phyloP scores from a whole-genome alignment of 1,140 invertebrate species.

The Lycorma delicatula region DNA sequence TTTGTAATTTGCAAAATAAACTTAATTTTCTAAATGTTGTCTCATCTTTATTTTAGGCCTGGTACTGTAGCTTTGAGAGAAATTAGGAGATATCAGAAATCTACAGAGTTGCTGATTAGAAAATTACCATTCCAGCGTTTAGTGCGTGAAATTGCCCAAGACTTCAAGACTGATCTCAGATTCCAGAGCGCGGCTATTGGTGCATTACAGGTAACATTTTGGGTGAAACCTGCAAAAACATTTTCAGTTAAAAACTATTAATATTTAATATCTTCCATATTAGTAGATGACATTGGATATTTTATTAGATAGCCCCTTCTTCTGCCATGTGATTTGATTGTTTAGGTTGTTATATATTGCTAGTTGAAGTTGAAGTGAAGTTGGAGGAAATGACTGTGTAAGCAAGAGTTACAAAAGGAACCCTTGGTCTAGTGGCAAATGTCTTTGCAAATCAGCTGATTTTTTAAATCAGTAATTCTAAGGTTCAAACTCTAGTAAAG shows the following conservation, averaged over 20 bases:
- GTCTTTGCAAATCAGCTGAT: too few relatives aligned
- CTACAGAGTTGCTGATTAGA: slow-evolving; percentile 75
- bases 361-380: too few relatives aligned
- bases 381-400: too few relatives aligned
- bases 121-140: slow-evolving; percentile 81
- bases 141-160: slow-evolving; percentile 79
- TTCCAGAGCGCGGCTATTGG: slow-evolving; percentile 54
- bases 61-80: slow-evolving; percentile 57
- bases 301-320: too few relatives aligned
- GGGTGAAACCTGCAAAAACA: neutral
- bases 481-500: too few relatives aligned
- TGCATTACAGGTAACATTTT: slow-evolving; percentile 32
- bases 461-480: too few relatives aligned
- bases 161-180: slow-evolving; percentile 59
- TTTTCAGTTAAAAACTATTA: neutral
- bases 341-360: too few relatives aligned
- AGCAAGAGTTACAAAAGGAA: too few relatives aligned
- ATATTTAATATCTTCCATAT: neutral
- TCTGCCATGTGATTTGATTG: too few relatives aligned
- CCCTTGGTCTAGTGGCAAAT: too few relatives aligned
- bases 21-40: neutral
- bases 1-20: too few relatives aligned
- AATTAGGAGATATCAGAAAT: slow-evolving; percentile 61
- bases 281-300: too few relatives aligned
- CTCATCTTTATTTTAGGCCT: slow-evolving; percentile 35